Evolutionary conservation across 2,113 vertebrate species (phyloP).

Genomic region (Embiotoca jacksoni): DNA sequence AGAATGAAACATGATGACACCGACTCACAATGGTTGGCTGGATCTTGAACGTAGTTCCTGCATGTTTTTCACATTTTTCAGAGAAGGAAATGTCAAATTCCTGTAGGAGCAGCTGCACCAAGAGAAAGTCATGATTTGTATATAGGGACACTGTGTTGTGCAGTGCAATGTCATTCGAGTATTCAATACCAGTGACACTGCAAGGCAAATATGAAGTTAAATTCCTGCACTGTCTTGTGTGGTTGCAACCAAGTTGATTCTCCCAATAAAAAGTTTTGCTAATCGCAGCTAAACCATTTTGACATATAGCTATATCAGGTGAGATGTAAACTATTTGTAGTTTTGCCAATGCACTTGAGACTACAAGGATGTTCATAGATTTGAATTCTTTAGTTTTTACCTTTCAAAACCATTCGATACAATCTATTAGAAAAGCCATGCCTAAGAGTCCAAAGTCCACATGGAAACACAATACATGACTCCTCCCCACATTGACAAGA

Average conservation of each 20-base stretch:
- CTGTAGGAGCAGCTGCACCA: not conserved
- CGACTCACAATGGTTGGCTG: not conserved
- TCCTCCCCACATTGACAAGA: no score
- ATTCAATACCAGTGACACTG: not conserved
- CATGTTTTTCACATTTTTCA: constrained; percentile 6
- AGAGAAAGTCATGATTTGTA: not conserved
- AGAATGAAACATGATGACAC: not conserved
- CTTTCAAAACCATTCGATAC: no score
- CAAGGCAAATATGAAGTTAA: not conserved
- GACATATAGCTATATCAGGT: not conserved
- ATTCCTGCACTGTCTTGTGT: not conserved
- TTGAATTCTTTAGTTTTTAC: no score
- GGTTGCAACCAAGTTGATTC: not conserved
- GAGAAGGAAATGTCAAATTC: constrained; percentile 4
- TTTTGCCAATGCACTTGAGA: no score
- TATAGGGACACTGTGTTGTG: not conserved
- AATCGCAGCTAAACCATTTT: not conserved
- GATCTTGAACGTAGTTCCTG: not conserved
- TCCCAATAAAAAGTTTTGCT: not conserved
- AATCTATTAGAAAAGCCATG: no score
- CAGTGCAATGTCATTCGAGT: not conserved
- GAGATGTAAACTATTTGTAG: no score
- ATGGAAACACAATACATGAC: no score
- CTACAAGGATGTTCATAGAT: no score
- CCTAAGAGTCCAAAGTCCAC: no score